Percentiles rank a stretch among this genome's conserved stretches.
phyloP scores from a whole-genome alignment of 37 sponge, comb jelly and placozoan species.

The Bolinopsis microptera region DNA sequence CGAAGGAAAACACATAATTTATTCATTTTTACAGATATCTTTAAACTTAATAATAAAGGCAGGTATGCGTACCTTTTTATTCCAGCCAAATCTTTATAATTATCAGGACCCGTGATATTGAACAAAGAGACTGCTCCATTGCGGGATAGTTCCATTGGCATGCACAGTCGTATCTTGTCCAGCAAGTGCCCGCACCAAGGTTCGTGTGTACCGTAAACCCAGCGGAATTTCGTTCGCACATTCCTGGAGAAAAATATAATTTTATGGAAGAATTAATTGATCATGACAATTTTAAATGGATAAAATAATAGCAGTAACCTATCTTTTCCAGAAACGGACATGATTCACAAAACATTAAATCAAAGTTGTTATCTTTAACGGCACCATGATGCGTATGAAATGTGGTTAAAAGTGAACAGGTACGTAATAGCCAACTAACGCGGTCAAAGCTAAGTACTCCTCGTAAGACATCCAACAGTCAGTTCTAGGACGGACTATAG shows the following conservation, averaged over 20 bases:
- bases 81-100: background rate
- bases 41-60: too few relatives aligned
- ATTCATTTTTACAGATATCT: too few relatives aligned
- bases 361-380: too few relatives aligned
- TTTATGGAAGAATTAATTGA: background rate
- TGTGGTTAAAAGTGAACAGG: too few relatives aligned
- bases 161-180: slow-evolving; percentile 52
- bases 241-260: slow-evolving; percentile 3
- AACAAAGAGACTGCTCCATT: background rate
- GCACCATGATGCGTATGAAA: too few relatives aligned
- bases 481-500: slow-evolving; percentile 9
- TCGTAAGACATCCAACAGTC: slow-evolving; percentile 64
- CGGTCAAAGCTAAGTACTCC: slow-evolving; percentile 47
- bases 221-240: slow-evolving; percentile 44
- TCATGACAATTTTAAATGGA: background rate
- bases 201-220: slow-evolving; percentile 10
- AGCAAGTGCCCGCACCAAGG: slow-evolving; percentile 56
- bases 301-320: background rate
- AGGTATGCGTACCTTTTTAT: background rate
- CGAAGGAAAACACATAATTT: too few relatives aligned
- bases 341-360: too few relatives aligned
- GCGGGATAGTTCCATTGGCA: background rate
- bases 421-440: slow-evolving; percentile 2
- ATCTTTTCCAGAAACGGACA: too few relatives aligned
- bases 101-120: background rate